phyloP scores from a whole-genome alignment of 2,113 vertebrate genomes.

The Saguinus imperator region DNA sequence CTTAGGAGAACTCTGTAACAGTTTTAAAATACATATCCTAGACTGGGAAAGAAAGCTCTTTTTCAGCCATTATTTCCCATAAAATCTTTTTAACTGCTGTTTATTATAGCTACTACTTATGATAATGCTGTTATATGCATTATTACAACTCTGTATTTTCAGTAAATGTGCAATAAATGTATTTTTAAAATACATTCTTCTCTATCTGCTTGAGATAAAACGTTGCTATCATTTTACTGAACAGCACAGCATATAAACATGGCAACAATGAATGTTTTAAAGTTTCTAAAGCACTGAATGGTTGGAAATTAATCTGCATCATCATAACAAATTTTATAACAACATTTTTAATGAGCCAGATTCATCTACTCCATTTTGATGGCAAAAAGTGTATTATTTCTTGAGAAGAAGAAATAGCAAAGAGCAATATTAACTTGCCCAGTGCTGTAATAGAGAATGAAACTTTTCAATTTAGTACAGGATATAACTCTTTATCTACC shows the following conservation, averaged over 20 bases:
- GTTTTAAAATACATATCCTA: conserved; percentile 25
- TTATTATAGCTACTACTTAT: conserved; percentile 71
- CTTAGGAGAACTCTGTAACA: neutral
- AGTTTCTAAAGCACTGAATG: conserved; percentile 53
- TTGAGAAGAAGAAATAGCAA: conserved; percentile 36
- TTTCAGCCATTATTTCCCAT: conserved; percentile 52
- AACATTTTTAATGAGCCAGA: conserved; percentile 65
- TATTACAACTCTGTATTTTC: conserved; percentile 66
- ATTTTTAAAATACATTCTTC: conserved; percentile 71
- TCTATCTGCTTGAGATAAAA: conserved; percentile 75
- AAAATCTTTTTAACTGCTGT: conserved; percentile 66
- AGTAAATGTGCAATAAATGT: conserved; percentile 72
- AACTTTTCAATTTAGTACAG: conserved; percentile 64
- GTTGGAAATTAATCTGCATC: conserved; percentile 69
- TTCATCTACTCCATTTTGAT: conserved; percentile 60
- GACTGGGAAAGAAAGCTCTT: neutral
- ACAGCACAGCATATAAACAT: conserved; percentile 54
- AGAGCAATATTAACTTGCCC: conserved; percentile 46
- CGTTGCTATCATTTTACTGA: conserved; percentile 68
- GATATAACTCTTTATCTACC: conserved; percentile 62
- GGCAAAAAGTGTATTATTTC: conserved; percentile 62
- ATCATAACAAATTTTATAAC: conserved; percentile 62
- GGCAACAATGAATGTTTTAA: conserved; percentile 71
- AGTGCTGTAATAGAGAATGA: conserved; percentile 22
- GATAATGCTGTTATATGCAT: conserved; percentile 69